Conservation (phyloP, 2,888 invertebrate species). For the Argyresthia albistria region DNA sequence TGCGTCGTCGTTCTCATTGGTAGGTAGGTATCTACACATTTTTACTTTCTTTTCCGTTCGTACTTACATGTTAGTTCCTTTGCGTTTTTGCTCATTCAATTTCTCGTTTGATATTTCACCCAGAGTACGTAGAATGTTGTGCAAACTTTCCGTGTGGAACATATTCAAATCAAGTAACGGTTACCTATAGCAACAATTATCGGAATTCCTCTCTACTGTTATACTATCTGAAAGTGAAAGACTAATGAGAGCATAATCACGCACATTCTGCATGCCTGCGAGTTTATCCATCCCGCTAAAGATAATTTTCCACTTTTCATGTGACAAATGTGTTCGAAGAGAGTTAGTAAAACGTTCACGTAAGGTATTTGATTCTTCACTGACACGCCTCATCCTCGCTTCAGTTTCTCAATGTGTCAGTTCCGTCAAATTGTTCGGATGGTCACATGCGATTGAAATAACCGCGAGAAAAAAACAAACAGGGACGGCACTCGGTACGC, state of each 20-base stretch:
- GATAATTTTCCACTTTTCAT: slow-evolving; percentile 26
- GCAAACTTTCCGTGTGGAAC: not conserved
- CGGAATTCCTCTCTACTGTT: slow-evolving; percentile 8
- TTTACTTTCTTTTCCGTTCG: slow-evolving; percentile 71
- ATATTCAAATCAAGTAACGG: too few species aligned
- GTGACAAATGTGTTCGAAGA: slow-evolving; percentile 28
- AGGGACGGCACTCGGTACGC: slow-evolving; percentile 22
- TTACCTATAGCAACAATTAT: too few species aligned
- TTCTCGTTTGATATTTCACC: not conserved
- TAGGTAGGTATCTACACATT: slow-evolving; percentile 45
- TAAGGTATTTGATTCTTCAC: slow-evolving; percentile 49
- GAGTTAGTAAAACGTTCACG: slow-evolving; percentile 36
- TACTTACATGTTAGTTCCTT: slow-evolving; percentile 51
- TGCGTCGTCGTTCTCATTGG: slow-evolving; percentile 53
- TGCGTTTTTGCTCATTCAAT: slow-evolving; percentile 16
- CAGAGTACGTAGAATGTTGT: not conserved
- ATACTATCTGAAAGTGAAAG: slow-evolving; percentile 59
- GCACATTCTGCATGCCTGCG: slow-evolving; percentile 25
- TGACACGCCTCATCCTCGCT: slow-evolving; percentile 20
- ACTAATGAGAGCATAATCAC: slow-evolving; percentile 31
- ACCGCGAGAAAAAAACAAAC: slow-evolving; percentile 30
- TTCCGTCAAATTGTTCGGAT: slow-evolving; percentile 62
- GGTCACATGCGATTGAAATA: slow-evolving; percentile 50
- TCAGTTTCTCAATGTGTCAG: slow-evolving; percentile 50
- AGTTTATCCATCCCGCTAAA: slow-evolving; percentile 4